Base-by-base conservation (phyloP, 2,797 vertebrate genomes). In the Gymnodraco acuticeps region DNA sequence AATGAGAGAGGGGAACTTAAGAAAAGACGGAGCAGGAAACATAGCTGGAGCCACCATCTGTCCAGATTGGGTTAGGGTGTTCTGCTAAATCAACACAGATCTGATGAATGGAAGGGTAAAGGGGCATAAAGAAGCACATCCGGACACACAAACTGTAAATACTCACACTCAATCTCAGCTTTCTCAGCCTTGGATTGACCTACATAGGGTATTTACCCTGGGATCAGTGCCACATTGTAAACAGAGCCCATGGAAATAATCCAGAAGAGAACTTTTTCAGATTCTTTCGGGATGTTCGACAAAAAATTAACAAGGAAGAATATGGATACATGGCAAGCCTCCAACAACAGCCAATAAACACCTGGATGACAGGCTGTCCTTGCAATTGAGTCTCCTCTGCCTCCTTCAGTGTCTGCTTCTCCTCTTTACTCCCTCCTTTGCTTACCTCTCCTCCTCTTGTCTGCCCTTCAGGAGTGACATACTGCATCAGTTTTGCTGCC, bases 401-500 rank as follows among this genome's bases (percentile, higher is more conserved):
- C 23, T 75, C 64, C 65, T 20, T 76, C 33, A 38, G 52, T 73
- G 23, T 48, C 10, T 11, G 8, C 48, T 53, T 53, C 33, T 58
- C 50, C 23, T 75, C 64, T 67, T 20, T 76, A 15, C 43, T 78
- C 38, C 20, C 20, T 11, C 45, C 23, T 73, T 60, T 50, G 4
- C 63, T 87, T 33, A 80, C 71, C 69, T 78, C 67, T 73, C 43
- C 51, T 58, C 27, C 16, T 66, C 50, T 69, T 27, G 3, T 84
- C 38, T 73, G 70, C 64, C 77, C 55, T 69, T 81, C 76, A 99
- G 98, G 94, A 99, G 96, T 84, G 97, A 99, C 0, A 97, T 99
- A 89, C 95, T 99, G 90, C 98, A 99, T 92, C 98, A 99, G 91
- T 99, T 99, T 91, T 99, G 98, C 91, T 99, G 98, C 87, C 98